Base-by-base conservation (phyloP, 2,888 invertebrate genomes). In the Tachystola acroxantha region DNA sequence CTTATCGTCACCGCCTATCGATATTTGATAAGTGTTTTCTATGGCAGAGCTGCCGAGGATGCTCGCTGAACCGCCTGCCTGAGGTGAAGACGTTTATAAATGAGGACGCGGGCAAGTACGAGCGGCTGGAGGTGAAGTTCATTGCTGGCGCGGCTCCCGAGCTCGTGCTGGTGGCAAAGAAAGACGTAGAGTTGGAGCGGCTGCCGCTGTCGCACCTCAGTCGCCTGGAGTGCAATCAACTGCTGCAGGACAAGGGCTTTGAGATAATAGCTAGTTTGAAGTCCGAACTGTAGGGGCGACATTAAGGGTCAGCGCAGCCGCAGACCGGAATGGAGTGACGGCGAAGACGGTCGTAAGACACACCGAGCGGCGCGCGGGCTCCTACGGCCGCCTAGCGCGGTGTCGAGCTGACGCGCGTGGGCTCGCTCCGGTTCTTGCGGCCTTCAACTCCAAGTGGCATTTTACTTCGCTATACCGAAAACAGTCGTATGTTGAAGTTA, bases 11-110 rank as follows among this genome's bases (percentile, higher is more conserved):
- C 27, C 27, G 7, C 12, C 12, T 2, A 27, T n/a, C 10, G 11
- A 10, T 12, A 11, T 2, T 11, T 11, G 3, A 2, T 16, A 19
- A 7, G 11, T 3, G 25, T 29, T 31, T 26, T 6, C 19, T 14
- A 19, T 2, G 65, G n/a, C 71, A 93, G 93, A 92, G 90, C 54
- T 93, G 93, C 67, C 82, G 90, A 51, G 92, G 92, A 30, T 93
- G 93, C 60, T 88, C 89, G 1, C 64, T 93, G 37, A 92, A 92
- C 54, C 82, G 91, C 37, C 75, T 92, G 26, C 88, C 89, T 0
- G 90, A 92, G 56, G 90, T 93, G 5, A 91, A 90, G 60, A 67
- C 79, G 37, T 93, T 93, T 54, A 88, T 92, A 10, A 89, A 90
- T 68, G 87, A 91, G 36, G 93, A 93, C 57, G 76, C 92, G n/a